Evolutionary conservation across 2,888 invertebrate genomes (phyloP).

Genomic region (Phaedon cochleariae): DNA sequence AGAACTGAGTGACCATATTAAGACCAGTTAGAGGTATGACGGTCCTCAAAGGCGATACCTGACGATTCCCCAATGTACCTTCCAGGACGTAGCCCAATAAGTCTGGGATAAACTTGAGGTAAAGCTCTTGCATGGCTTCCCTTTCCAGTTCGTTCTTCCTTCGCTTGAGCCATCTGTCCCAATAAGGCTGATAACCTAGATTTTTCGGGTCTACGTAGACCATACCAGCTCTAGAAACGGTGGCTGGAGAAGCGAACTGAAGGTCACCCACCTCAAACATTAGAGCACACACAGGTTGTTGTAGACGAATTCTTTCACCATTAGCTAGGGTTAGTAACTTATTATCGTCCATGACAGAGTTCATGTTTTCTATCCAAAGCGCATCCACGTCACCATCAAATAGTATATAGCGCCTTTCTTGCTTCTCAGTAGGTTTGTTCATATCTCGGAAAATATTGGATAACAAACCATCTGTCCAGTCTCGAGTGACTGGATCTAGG

Average conservation of each 20-base stretch:
- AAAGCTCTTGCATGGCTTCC: conserved; percentile 66
- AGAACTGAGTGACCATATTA: conserved; percentile 87
- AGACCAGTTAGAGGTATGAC: conserved; percentile 86
- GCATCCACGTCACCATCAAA: conserved; percentile 96
- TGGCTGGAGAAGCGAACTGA: conserved; percentile 91
- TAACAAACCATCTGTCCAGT: conserved; percentile 93
- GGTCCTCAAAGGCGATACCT: conserved; percentile 74
- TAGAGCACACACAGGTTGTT: conserved; percentile 81
- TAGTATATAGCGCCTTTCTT: conserved; percentile 77
- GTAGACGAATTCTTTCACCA: conserved; percentile 78
- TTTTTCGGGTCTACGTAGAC: conserved; percentile 94
- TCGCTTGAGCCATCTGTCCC: conserved; percentile 81
- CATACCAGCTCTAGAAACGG: conserved; percentile 90
- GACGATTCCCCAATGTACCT: conserved; percentile 76
- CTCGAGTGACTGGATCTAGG: conserved; percentile 83
- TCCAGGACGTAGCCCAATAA: conserved; percentile 75
- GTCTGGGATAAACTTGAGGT: conserved; percentile 78
- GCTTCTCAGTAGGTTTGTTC: conserved; percentile 78
- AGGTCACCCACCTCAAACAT: conserved; percentile 79
- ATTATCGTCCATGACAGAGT: conserved; percentile 97
- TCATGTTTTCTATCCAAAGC: conserved; percentile 97
- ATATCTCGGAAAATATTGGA: conserved; percentile 92
- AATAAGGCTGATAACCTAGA: conserved; percentile 85
- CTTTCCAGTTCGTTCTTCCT: conserved; percentile 64
- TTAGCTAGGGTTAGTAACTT: conserved; percentile 88